Base-by-base conservation (phyloP, 1,140 invertebrate species). In the Pseudobourletiella spinata region DNA sequence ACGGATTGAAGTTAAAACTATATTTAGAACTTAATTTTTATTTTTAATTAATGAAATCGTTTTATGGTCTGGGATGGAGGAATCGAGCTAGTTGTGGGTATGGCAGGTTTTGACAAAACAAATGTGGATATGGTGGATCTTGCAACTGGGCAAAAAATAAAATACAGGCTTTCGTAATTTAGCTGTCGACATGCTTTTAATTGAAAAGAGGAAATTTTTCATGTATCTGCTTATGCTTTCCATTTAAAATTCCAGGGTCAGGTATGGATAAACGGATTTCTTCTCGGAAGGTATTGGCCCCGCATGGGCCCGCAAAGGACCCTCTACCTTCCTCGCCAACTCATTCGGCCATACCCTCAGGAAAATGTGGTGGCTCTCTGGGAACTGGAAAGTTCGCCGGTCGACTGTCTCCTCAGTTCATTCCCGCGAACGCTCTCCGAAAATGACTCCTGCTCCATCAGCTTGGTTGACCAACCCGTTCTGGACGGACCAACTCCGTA, bases 241-340 rank as follows among this genome's bases (percentile, higher is more conserved):
- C n/a, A 39, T 39, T 39, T 11, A 35, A 2, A 22, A 55, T 35
- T 20, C 2, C n/a, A 77, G 80, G 87, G 87, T 22, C 76, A 85
- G 18, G 80, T 82, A 22, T 87, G 82, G 75, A 73, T 90, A 1
- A 91, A 90, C 72, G 82, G 80, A 1, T 75, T 82, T 65, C 87
- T 87, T 73, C 73, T 90, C 32, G 87, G 88, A 1, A 77, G 87
- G 39, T 90, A 89, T 73, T 91, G 88, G 88, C 84, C 86, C 0
- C 67, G 75, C 2, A 79, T 79, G 15, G 87, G 87, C 4, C 87
- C 87, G 2, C 88, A 91, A 75, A 73, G 84, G 1, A 89, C 86
- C 0, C 71, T 90, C 1, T 90, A 87, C 68, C 77, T 87, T 14
- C 87, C 88, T 11, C 77, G 76, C 6, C 65, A 75, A 6, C 75